Evolutionary conservation across 2,113 vertebrate genomes (phyloP).

Genomic region (Hemichromis elongatus): DNA sequence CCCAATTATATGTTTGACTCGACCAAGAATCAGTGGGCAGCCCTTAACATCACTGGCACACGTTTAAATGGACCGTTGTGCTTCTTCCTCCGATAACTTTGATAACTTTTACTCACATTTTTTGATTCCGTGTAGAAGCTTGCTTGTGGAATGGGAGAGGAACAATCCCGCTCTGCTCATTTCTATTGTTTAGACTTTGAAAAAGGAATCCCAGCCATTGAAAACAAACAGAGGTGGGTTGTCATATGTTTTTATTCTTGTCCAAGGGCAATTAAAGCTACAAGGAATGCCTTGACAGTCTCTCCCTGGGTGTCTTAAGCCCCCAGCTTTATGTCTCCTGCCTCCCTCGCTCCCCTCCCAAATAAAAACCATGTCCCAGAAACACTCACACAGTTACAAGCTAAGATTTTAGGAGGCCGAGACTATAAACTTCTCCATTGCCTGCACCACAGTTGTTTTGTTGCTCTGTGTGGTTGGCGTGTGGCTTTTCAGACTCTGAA

Average conservation of each 20-base stretch:
- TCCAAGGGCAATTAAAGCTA: slow-evolving; percentile 64
- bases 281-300: slow-evolving; percentile 47
- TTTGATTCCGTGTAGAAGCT: slow-evolving; percentile 29
- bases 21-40: slow-evolving; percentile 32
- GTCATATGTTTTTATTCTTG: slow-evolving; percentile 57
- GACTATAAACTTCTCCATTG: slow-evolving; percentile 64
- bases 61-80: slow-evolving; percentile 21
- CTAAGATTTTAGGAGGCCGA: slow-evolving; percentile 67
- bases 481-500: slow-evolving; percentile 42
- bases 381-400: slow-evolving; percentile 64
- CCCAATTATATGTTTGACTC: slow-evolving; percentile 50
- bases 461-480: slow-evolving; percentile 51
- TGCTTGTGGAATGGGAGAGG: background rate
- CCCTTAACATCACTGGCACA: slow-evolving; percentile 34
- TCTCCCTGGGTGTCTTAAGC: slow-evolving; percentile 43
- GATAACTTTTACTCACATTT: background rate
- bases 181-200: slow-evolving; percentile 38
- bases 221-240: slow-evolving; percentile 62
- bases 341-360: slow-evolving; percentile 15
- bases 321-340: slow-evolving; percentile 27
- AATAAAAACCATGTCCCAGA: slow-evolving; percentile 63
- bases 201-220: slow-evolving; percentile 9
- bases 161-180: background rate
- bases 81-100: slow-evolving; percentile 16
- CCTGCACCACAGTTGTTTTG: slow-evolving; percentile 64